Percentiles rank a stretch among this genome's conserved stretches.
These are phyloP conservation scores for Coregonus suidteri DNA, from an alignment of 2,797 vertebrate species.

Conservation along the genomic window DNA sequence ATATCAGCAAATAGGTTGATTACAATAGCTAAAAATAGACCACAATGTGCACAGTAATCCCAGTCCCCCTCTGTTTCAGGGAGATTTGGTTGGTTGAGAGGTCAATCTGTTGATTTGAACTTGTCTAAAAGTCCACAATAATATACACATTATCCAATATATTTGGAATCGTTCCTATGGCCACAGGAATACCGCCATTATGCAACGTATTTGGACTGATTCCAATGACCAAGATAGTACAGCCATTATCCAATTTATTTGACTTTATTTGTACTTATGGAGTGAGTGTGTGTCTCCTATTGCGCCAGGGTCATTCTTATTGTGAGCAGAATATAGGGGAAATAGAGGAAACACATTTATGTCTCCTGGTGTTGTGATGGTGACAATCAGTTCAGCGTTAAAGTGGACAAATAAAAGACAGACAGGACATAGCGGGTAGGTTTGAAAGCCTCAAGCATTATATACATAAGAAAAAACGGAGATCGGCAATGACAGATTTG, in stretches of 20 bases:
- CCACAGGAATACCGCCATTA: constrained; percentile 25
- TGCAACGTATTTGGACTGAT: constrained; percentile 18
- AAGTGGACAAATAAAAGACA: constrained; percentile 32
- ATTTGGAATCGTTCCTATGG: constrained; percentile 17
- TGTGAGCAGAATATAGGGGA: constrained; percentile 28
- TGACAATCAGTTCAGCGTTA: constrained; percentile 51
- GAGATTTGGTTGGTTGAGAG: neutral
- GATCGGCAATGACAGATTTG: constrained; percentile 46
- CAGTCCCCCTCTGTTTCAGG: too few relatives aligned
- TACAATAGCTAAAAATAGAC: neutral
- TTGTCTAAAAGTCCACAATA: neutral
- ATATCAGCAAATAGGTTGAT: neutral
- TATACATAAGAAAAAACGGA: constrained; percentile 31
- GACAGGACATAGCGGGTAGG: constrained; percentile 17
- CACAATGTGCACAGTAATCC: constrained; percentile 10
- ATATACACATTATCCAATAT: neutral
- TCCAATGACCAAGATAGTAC: constrained; percentile 24
- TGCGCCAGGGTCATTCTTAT: constrained; percentile 38
- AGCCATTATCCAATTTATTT: constrained; percentile 44
- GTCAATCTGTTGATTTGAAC: neutral
- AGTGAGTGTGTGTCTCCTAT: constrained; percentile 27
- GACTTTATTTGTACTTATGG: constrained; percentile 35
- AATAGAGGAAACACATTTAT: constrained; percentile 46
- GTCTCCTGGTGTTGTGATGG: constrained; percentile 46
- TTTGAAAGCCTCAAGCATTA: constrained; percentile 36